Conservation (phyloP, 2,888 invertebrate species). For the Dione juno region DNA sequence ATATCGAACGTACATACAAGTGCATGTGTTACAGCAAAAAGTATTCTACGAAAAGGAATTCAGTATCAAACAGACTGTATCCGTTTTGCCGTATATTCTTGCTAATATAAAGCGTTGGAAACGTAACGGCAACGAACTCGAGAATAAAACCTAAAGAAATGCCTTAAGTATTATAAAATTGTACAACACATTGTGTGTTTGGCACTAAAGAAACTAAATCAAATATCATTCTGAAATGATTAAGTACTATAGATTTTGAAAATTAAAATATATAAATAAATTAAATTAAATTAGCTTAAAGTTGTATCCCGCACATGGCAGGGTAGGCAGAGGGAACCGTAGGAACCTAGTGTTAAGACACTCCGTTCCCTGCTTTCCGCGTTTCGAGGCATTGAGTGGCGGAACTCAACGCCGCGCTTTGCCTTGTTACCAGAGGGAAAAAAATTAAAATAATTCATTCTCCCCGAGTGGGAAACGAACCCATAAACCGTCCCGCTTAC, state of each 20-base stretch:
- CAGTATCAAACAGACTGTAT: slow-evolving; percentile 22
- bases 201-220: slow-evolving; percentile 31
- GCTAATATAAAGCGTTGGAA: slow-evolving; percentile 14
- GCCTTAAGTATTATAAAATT: slow-evolving; percentile 39
- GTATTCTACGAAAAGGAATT: slow-evolving; percentile 10
- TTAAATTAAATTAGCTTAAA: no score
- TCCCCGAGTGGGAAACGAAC: no score
- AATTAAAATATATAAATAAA: no score
- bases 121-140: slow-evolving; percentile 19
- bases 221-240: slow-evolving; percentile 45
- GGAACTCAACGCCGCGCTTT: no score
- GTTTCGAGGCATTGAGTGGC: no score
- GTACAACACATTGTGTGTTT: slow-evolving; percentile 26
- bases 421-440: no score
- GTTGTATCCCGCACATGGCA: no score
- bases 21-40: slow-evolving; percentile 25
- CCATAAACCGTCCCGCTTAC: no score
- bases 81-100: slow-evolving; percentile 15
- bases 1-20: slow-evolving; percentile 15
- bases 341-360: no score
- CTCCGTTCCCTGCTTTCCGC: no score
- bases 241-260: slow-evolving; percentile 2
- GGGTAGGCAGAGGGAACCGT: no score
- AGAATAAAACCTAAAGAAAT: slow-evolving; percentile 38
- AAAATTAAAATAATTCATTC: no score